Percentiles rank a stretch among this genome's conserved stretches.
These are phyloP conservation scores for Coleophora flavipennella DNA, from an alignment of 2,888 invertebrate genomes.

Conservation along the genomic window DNA sequence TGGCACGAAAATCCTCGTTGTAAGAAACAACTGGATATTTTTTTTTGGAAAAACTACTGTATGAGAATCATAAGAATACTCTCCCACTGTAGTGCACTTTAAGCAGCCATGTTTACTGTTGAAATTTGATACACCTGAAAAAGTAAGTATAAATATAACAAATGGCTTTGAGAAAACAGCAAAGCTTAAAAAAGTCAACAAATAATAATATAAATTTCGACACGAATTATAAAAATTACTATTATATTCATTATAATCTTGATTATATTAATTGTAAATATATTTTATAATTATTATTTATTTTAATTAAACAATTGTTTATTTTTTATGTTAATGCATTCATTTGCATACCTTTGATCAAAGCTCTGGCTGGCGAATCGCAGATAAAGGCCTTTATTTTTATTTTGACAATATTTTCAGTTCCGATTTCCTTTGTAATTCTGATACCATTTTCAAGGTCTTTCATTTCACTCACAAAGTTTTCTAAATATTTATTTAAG, in stretches of 20 bases:
- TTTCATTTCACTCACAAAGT: slow-evolving; percentile 8
- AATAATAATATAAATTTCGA: too few relatives aligned
- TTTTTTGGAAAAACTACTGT: slow-evolving; percentile 6
- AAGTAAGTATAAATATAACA: too few relatives aligned
- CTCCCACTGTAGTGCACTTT: slow-evolving; percentile 10
- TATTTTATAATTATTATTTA: too few relatives aligned
- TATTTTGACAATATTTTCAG: slow-evolving; percentile 2
- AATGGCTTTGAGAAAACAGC: too few relatives aligned
- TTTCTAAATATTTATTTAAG: slow-evolving; percentile 5
- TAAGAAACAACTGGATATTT: too few relatives aligned
- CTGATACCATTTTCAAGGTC: slow-evolving; percentile 2
- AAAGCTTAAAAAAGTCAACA: too few relatives aligned
- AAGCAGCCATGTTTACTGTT: slow-evolving; percentile 11
- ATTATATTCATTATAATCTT: too few relatives aligned
- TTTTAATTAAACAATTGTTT: too few relatives aligned
- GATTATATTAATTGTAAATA: too few relatives aligned
- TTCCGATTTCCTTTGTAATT: neutral
- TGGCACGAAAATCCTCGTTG: slow-evolving; percentile 14
- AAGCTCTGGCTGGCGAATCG: slow-evolving; percentile 13
- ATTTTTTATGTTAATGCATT: too few relatives aligned
- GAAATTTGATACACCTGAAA: slow-evolving; percentile 11
- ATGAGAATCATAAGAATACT: slow-evolving; percentile 9
- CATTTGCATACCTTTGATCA: slow-evolving; percentile 15
- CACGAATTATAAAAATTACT: too few relatives aligned
- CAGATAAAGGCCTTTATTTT: slow-evolving; percentile 12